phyloP scores from a whole-genome alignment of 2,113 vertebrate species.

The Leptobrachium leishanense region DNA sequence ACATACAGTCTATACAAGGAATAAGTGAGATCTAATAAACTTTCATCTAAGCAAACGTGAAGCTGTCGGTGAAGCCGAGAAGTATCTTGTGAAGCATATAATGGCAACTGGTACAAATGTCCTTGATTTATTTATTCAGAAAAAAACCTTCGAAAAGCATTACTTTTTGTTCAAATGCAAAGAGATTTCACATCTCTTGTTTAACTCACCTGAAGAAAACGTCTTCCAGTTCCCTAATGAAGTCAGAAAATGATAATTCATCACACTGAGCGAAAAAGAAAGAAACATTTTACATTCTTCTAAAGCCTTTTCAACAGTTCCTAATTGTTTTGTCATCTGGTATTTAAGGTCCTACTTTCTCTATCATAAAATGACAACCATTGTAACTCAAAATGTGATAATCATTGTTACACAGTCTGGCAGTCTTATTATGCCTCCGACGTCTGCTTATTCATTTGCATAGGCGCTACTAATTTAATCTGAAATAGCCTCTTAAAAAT shows the following conservation, averaged over 20 bases:
- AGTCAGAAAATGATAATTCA: constrained; percentile 63
- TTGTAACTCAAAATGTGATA: constrained; percentile 61
- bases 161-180: background rate
- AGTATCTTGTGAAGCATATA: too few relatives aligned
- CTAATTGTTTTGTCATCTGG: constrained; percentile 59
- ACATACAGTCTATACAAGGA: too few relatives aligned
- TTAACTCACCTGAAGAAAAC: constrained; percentile 51
- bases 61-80: too few relatives aligned
- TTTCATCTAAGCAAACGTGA: too few relatives aligned
- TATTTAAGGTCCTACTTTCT: constrained; percentile 51
- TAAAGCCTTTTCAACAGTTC: constrained; percentile 55
- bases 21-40: too few relatives aligned
- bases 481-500: constrained; percentile 47
- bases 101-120: too few relatives aligned
- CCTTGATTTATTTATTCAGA: too few relatives aligned
- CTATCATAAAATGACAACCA: constrained; percentile 62
- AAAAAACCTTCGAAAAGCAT: too few relatives aligned
- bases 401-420: constrained; percentile 61
- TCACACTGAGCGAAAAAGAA: constrained; percentile 63
- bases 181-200: background rate
- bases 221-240: constrained; percentile 65
- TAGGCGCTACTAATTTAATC: constrained; percentile 58
- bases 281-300: constrained; percentile 59
- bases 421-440: constrained; percentile 61
- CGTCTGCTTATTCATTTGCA: constrained; percentile 62